phyloP scores from a whole-genome alignment of 1,140 invertebrate genomes.

The Chelonus insularis region DNA sequence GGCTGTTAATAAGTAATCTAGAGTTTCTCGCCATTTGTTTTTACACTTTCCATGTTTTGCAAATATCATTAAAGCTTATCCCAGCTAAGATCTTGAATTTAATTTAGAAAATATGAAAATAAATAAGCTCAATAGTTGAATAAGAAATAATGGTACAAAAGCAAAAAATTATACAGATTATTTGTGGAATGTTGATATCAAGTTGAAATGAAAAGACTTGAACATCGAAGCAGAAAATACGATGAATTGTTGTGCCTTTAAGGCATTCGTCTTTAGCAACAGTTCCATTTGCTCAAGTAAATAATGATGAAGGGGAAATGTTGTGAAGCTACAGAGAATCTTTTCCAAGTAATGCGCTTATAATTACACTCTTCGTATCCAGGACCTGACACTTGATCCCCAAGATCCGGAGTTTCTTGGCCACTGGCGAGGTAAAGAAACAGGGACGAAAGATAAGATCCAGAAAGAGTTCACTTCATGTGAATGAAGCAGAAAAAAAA shows the following conservation, averaged over 20 bases:
- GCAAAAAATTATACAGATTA: slow-evolving; percentile 20
- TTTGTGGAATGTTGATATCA: slow-evolving; percentile 36
- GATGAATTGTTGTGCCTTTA: slow-evolving; percentile 1
- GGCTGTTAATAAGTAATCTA: too few relatives aligned
- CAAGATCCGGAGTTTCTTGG: neutral
- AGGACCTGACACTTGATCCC: slow-evolving; percentile 24
- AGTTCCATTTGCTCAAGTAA: slow-evolving; percentile 16
- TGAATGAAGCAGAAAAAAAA: neutral
- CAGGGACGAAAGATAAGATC: neutral
- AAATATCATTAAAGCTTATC: too few relatives aligned
- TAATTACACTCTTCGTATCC: slow-evolving; percentile 43
- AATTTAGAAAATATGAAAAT: neutral
- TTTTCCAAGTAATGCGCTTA: slow-evolving; percentile 46
- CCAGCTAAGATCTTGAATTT: too few relatives aligned
- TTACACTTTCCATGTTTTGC: too few relatives aligned
- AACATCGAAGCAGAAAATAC: neutral
- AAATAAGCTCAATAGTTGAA: too few relatives aligned
- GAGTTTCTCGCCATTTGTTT: too few relatives aligned
- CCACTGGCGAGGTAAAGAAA: neutral
- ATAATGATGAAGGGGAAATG: slow-evolving; percentile 23
- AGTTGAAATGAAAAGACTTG: slow-evolving; percentile 24
- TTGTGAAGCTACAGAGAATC: slow-evolving; percentile 18
- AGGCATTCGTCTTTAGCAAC: slow-evolving; percentile 10
- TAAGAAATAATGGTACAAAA: neutral
- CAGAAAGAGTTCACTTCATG: neutral